These are phyloP conservation scores for Bembecia ichneumoniformis DNA, from an alignment of 2,888 invertebrate species.

Conservation along the genomic window DNA sequence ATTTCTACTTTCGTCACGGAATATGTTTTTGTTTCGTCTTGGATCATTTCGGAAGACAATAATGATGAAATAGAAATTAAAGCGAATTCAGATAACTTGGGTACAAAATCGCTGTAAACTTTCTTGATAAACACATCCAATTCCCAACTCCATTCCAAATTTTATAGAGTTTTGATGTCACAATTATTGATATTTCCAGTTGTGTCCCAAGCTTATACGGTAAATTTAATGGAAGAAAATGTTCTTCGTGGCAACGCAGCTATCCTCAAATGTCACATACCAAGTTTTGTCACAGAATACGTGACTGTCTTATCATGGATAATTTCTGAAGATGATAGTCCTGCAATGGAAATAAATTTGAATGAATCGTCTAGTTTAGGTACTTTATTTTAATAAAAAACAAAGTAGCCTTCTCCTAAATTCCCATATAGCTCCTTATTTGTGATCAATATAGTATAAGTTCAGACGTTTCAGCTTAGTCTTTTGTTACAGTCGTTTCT, in stretches of 20 bases:
- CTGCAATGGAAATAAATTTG: conserved; percentile 47
- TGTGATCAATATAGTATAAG: background rate
- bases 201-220: conserved; percentile 88
- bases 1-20: conserved; percentile 94
- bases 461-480: background rate
- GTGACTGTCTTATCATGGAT: conserved; percentile 90
- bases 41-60: conserved; percentile 84
- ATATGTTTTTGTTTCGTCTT: conserved; percentile 88
- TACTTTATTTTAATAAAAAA: conserved; percentile 17
- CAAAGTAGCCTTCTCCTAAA: conserved; percentile 9
- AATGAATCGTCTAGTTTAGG: conserved; percentile 50
- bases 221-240: conserved; percentile 94
- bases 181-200: conserved; percentile 75
- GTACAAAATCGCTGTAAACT: conserved; percentile 22
- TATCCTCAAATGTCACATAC: conserved; percentile 92
- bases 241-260: conserved; percentile 91
- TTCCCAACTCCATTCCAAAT: background rate
- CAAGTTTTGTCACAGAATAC: conserved; percentile 93
- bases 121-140: background rate
- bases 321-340: conserved; percentile 80
- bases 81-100: conserved; percentile 46
- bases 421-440: background rate
- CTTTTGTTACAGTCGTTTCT: conserved; percentile 82
- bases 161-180: background rate
- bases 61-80: conserved; percentile 60